Percentiles rank a stretch among this genome's conserved stretches.
Evolutionary conservation across 2,888 invertebrate species (phyloP).

Genomic region (Melinopterus prodromus): DNA sequence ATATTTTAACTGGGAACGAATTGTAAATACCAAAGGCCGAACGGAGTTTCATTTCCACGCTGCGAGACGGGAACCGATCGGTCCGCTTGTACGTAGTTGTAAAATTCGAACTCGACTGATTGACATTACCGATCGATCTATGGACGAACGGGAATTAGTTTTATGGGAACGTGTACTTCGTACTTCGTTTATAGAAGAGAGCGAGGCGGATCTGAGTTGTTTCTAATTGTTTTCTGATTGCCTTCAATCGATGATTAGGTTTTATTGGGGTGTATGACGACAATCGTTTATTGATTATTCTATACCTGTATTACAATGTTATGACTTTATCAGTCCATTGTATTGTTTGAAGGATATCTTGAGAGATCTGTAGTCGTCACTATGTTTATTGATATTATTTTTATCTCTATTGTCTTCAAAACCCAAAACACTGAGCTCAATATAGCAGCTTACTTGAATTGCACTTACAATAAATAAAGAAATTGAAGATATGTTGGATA

Average conservation of each 20-base stretch:
- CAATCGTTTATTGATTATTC: no score
- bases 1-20: conserved; percentile 26
- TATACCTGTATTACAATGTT: no score
- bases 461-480: no score
- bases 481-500: no score
- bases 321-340: no score
- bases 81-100: not conserved
- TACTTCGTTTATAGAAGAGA: not conserved
- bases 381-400: no score
- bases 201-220: not conserved
- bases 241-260: not conserved
- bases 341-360: no score
- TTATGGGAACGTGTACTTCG: not conserved
- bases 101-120: not conserved
- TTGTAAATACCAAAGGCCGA: conserved; percentile 8
- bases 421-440: no score
- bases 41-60: not conserved
- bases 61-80: not conserved
- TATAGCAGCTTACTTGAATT: no score
- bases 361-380: no score
- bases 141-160: not conserved
- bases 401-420: no score
- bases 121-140: conserved; percentile 4
- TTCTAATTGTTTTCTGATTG: not conserved
- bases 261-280: not conserved